A percentile compares a stretch with the other conserved stretches of the same genome.
phyloP scores from a whole-genome alignment of 2,797 vertebrate genomes.

The Passerculus sandwichensis region DNA sequence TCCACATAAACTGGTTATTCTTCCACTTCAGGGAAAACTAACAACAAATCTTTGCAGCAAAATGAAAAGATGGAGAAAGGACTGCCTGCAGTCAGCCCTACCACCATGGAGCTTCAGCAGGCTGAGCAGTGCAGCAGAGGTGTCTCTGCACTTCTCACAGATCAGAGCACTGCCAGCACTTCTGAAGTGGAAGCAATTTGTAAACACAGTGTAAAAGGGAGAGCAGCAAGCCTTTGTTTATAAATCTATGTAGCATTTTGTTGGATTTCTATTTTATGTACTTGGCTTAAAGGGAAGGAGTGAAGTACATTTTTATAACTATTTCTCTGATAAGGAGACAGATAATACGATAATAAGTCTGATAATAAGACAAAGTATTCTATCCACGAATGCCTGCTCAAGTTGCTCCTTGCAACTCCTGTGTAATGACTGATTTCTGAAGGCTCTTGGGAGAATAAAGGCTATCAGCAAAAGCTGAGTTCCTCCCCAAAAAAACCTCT shows the following conservation, averaged over 20 bases:
- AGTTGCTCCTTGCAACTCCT: background rate
- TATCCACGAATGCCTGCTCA: background rate
- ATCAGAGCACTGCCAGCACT: background rate
- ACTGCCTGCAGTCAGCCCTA: background rate
- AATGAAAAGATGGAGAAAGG: background rate
- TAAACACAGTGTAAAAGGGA: background rate
- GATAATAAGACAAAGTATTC: background rate
- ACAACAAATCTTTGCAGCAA: background rate
- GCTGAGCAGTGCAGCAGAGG: background rate
- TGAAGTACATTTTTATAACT: background rate
- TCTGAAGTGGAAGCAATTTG: background rate
- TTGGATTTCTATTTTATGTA: background rate
- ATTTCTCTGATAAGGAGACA: background rate
- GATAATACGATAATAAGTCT: background rate
- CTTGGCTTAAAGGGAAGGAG: background rate
- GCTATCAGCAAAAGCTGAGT: background rate
- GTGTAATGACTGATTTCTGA: background rate
- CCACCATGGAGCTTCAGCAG: background rate
- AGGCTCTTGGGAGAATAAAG: background rate
- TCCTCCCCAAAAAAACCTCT: accelerated
- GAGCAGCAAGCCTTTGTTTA: background rate
- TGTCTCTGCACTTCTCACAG: background rate
- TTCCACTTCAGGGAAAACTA: background rate
- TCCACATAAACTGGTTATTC: background rate
- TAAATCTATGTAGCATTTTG: background rate